Conservation (phyloP, 2,888 invertebrate genomes). For the Andrena haemorrhoa region DNA sequence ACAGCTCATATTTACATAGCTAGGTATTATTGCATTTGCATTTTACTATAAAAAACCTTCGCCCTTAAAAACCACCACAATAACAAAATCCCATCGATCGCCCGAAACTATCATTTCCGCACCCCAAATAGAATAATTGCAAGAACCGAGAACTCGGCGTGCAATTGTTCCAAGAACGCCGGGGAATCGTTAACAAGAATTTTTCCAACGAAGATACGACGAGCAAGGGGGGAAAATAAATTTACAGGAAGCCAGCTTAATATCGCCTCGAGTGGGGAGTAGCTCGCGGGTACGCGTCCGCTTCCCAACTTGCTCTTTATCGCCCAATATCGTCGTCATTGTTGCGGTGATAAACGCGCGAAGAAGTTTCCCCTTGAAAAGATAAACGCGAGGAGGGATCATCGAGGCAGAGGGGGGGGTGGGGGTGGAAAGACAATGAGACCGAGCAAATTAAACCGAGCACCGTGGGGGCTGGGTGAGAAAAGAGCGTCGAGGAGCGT, state of each 20-base stretch:
- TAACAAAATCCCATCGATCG: no score
- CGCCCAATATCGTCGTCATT: slow-evolving; percentile 44
- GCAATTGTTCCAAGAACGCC: background rate
- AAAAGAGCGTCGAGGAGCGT: slow-evolving; percentile 22
- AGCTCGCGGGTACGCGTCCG: slow-evolving; percentile 67
- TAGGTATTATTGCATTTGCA: background rate
- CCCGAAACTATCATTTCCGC: no score
- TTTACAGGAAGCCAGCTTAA: slow-evolving; percentile 70
- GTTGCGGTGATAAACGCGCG: slow-evolving; percentile 57
- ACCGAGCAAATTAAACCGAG: slow-evolving; percentile 10
- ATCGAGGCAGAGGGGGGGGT: slow-evolving; percentile 47
- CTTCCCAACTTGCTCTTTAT: slow-evolving; percentile 21
- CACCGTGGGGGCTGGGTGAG: slow-evolving; percentile 3
- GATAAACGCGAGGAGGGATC: slow-evolving; percentile 19
- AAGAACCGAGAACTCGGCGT: background rate
- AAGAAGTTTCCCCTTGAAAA: slow-evolving; percentile 46
- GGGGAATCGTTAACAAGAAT: background rate
- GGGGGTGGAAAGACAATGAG: slow-evolving; percentile 38
- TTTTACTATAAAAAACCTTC: background rate
- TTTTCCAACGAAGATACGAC: background rate
- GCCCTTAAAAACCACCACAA: background rate
- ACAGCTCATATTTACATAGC: background rate
- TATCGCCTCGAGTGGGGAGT: slow-evolving; percentile 73
- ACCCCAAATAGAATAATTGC: no score
- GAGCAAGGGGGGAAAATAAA: slow-evolving; percentile 50